A percentile compares a stretch with the other conserved stretches of the same genome.
Conservation (phyloP, 2,888 invertebrate genomes). For the Phaonia tiefii region DNA sequence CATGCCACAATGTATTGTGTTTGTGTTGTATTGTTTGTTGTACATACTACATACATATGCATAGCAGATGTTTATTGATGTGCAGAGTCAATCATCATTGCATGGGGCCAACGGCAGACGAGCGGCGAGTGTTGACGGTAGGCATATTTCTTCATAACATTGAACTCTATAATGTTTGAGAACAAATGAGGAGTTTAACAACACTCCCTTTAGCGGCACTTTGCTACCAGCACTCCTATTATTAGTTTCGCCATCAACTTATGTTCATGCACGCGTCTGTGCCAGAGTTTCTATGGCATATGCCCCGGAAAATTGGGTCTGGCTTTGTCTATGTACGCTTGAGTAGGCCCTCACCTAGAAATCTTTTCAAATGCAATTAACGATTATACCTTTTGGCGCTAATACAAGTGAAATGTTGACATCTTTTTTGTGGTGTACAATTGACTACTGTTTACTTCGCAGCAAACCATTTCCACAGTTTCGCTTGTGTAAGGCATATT, state of each 20-base stretch:
- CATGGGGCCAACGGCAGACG: background rate
- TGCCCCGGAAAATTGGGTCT: background rate
- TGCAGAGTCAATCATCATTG: conserved; percentile 31
- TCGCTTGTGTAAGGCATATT: too few relatives aligned
- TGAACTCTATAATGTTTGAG: conserved; percentile 51
- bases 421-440: too few relatives aligned
- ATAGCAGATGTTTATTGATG: conserved; percentile 64
- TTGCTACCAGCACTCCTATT: too few relatives aligned
- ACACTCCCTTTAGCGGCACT: too few relatives aligned
- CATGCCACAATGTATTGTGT: conserved; percentile 25
- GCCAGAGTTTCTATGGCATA: too few relatives aligned
- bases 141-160: conserved; percentile 20
- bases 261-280: too few relatives aligned
- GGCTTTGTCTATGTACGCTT: conserved; percentile 58
- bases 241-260: too few relatives aligned
- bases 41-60: conserved; percentile 47
- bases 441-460: conserved; percentile 56
- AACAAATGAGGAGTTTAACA: too few relatives aligned
- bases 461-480: too few relatives aligned
- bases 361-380: conserved; percentile 50
- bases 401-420: conserved; percentile 1
- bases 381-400: conserved; percentile 44
- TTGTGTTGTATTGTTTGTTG: too few relatives aligned
- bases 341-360: conserved; percentile 69
- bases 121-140: conserved; percentile 21